Conservation (phyloP, 2,888 invertebrate genomes). For the Coecobrya sp. region DNA sequence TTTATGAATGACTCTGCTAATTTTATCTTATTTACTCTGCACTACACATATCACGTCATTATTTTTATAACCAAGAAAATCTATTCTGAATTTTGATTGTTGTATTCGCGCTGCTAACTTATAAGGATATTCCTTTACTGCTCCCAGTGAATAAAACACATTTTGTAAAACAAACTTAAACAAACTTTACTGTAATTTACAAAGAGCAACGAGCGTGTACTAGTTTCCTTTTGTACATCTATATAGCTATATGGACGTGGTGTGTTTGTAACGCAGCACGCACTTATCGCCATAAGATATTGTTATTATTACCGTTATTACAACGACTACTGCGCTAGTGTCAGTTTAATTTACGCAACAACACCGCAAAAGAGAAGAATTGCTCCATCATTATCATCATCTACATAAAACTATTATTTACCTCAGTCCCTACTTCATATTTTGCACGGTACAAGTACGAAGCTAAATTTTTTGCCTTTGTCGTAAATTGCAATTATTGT, state of each 20-base stretch:
- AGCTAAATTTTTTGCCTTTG: slow-evolving; percentile 17
- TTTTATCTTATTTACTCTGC: slow-evolving; percentile 63
- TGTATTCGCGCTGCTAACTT: background rate
- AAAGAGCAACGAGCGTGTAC: slow-evolving; percentile 12
- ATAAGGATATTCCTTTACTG: background rate
- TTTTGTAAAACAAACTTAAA: slow-evolving; percentile 31
- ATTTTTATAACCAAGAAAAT: slow-evolving; percentile 40
- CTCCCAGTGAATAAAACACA: slow-evolving; percentile 8
- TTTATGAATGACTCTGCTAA: slow-evolving; percentile 75
- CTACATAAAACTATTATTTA: slow-evolving; percentile 54
- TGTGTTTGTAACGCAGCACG: background rate
- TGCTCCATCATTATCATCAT: slow-evolving; percentile 52
- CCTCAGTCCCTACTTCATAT: slow-evolving; percentile 27
- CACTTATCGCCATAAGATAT: slow-evolving; percentile 42
- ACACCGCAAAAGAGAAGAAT: slow-evolving; percentile 54
- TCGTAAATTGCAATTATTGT: slow-evolving; percentile 60
- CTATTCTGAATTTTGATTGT: slow-evolving; percentile 17
- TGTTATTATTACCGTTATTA: slow-evolving; percentile 32
- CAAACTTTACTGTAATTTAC: slow-evolving; percentile 43
- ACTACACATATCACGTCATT: slow-evolving; percentile 51
- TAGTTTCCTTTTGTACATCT: background rate
- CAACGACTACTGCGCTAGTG: slow-evolving; percentile 18
- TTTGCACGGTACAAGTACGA: slow-evolving; percentile 17
- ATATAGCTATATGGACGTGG: background rate
- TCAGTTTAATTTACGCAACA: slow-evolving; percentile 49